Conservation (phyloP, 2,888 invertebrate species). For the Therioaphis trifolii region DNA sequence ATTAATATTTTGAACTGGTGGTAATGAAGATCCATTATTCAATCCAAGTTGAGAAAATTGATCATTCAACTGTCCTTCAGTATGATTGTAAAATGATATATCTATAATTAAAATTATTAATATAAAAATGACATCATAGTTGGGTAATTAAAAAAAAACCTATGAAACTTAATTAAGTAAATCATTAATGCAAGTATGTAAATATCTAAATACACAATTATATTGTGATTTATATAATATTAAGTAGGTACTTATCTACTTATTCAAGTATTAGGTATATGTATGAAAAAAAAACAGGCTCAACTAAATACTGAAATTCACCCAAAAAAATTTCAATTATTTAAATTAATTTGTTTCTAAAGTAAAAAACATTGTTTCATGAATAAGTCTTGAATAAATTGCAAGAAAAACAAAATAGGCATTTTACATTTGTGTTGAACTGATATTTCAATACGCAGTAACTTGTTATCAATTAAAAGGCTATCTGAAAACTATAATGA, state of each 20-base stretch:
- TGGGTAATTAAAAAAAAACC: too few species aligned
- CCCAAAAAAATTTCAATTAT: too few species aligned
- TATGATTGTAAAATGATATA: slow-evolving; percentile 9
- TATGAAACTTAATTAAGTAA: too few species aligned
- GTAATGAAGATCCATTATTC: slow-evolving; percentile 22
- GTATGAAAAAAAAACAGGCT: not conserved
- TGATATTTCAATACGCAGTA: not conserved
- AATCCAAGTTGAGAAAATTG: slow-evolving; percentile 47
- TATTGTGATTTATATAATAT: too few species aligned
- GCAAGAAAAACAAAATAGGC: too few species aligned
- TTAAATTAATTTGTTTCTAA: too few species aligned
- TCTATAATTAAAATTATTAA: slow-evolving; percentile 17
- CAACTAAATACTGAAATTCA: not conserved
- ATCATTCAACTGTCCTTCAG: slow-evolving; percentile 42
- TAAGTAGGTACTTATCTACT: too few species aligned
- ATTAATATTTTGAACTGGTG: slow-evolving; percentile 29
- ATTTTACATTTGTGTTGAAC: not conserved
- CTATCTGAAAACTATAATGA: not conserved
- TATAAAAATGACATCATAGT: not conserved
- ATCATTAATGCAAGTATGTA: too few species aligned
- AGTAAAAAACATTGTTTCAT: too few species aligned
- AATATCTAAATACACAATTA: too few species aligned
- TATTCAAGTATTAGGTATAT: not conserved
- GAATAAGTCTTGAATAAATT: too few species aligned
- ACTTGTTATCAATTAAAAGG: not conserved